Base-by-base conservation (phyloP, 1,140 invertebrate species). In the Akabosia matsudoensis region DNA sequence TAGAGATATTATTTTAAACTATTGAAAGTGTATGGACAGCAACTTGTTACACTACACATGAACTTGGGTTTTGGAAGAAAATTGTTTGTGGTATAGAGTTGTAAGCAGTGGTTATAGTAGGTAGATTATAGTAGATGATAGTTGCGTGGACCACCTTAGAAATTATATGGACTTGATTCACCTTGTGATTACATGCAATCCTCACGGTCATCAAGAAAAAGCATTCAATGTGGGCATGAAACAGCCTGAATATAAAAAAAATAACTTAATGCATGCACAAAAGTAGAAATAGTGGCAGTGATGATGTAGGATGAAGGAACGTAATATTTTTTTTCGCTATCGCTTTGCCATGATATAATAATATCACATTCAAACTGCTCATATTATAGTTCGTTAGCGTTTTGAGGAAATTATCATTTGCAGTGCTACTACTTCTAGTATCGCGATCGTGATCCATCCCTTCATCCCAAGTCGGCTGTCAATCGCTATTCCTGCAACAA, bases 131-230 rank as follows among this genome's bases (percentile, higher is more conserved):
- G 54, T 61, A n/a, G 14, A n/a, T 24, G 61, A 67, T 67, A 67
- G 61, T 67, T 67, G 61, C 61, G 61, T 67, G 61, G 61, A 67
- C 61, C 61, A 67, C 61, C 61, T 67, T 67, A 67, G 61, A 67
- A 67, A 67, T 56, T 56, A 56, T 56, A 67, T 67, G 31, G 28
- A 67, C 61, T 67, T 31, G 28, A 67, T 67, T 67, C 61, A 67
- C 61, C 61, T 67, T 67, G 61, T 67, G 61, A 67, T 67, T 67
- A 67, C 61, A 67, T 67, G 61, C 61, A 67, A 67, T 67, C 61
- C 61, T 67, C 61, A 67, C 61, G 61, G 61, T 67, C 61, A 67
- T 67, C 61, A 67, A 67, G 61, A 67, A 67, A 61, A 67, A 67
- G 24, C 61, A 67, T 67, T 30, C 61, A 67, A 67, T 67, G 61